Evolutionary conservation across 1,140 invertebrate genomes (phyloP).

Genomic region (Agrilus planipennis): DNA sequence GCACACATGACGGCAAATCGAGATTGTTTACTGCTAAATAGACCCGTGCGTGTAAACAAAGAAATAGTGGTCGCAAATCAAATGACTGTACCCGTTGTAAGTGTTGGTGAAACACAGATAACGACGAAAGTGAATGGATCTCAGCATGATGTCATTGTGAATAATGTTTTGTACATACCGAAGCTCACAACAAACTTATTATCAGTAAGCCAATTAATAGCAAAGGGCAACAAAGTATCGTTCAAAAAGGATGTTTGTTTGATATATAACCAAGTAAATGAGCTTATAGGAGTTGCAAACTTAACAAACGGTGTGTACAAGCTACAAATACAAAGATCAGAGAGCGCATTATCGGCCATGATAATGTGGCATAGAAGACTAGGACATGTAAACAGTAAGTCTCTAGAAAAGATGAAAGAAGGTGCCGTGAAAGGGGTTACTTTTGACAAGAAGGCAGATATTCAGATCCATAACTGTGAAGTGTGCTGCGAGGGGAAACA

Average conservation of each 20-base stretch:
- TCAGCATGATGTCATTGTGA: too few relatives aligned
- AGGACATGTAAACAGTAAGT: conserved; percentile 20
- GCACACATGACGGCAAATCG: too few relatives aligned
- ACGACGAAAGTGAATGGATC: too few relatives aligned
- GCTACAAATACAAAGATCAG: conserved; percentile 12
- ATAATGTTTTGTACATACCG: conserved; percentile 21
- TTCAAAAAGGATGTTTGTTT: conserved; percentile 13
- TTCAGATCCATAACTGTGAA: conserved; percentile 10
- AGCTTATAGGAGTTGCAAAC: conserved; percentile 9
- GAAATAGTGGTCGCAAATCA: too few relatives aligned
- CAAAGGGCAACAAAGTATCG: conserved; percentile 20
- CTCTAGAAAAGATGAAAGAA: conserved; percentile 13
- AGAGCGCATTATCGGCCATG: too few relatives aligned
- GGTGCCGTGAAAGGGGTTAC: conserved; percentile 11
- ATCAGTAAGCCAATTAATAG: conserved; percentile 20
- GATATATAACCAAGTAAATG: conserved; percentile 15
- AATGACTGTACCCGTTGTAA: too few relatives aligned
- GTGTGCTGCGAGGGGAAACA: conserved; percentile 23
- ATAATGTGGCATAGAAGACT: conserved; percentile 20
- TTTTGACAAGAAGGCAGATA: conserved; percentile 2
- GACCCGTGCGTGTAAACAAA: too few relatives aligned
- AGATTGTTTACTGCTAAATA: too few relatives aligned
- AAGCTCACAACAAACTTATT: conserved; percentile 22
- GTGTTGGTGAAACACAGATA: too few relatives aligned
- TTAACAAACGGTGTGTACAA: conserved; percentile 21